A percentile compares a stretch with the other conserved stretches of the same genome.
These are phyloP conservation scores for Drosophila mimica DNA, from an alignment of 2,888 invertebrate species.

Conservation along the genomic window DNA sequence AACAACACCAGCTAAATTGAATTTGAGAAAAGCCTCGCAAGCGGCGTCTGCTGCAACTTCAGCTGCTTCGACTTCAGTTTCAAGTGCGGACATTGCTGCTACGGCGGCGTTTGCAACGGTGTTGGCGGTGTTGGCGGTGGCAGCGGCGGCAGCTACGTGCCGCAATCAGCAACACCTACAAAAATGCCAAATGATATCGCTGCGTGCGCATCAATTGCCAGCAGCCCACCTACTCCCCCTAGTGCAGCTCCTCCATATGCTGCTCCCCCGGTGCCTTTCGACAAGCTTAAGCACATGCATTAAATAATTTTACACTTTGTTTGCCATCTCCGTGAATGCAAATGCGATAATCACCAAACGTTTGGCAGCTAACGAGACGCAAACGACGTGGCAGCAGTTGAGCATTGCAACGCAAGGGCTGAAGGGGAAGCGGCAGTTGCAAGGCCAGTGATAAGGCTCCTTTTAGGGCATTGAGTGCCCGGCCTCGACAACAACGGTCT, in stretches of 20 bases:
- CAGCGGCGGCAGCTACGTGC: constrained; percentile 66
- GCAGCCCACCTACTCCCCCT: constrained; percentile 56
- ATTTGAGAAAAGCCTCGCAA: constrained; percentile 67
- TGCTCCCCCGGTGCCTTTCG: constrained; percentile 8
- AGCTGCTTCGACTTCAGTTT: constrained; percentile 47
- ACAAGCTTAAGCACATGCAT: constrained; percentile 70
- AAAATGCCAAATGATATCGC: constrained; percentile 77
- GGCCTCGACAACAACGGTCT: constrained; percentile 47
- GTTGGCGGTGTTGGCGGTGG: constrained; percentile 8
- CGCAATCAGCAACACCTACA: constrained; percentile 80
- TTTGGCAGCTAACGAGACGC: constrained; percentile 79
- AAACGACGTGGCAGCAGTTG: constrained; percentile 47
- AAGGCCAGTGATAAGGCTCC: constrained; percentile 60
- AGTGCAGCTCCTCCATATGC: not conserved
- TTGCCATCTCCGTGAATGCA: constrained; percentile 63
- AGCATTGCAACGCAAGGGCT: not conserved
- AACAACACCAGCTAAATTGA: constrained; percentile 69
- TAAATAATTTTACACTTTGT: constrained; percentile 82
- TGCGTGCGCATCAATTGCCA: constrained; percentile 73
- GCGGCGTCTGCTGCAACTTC: constrained; percentile 30
- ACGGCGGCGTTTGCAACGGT: constrained; percentile 5
- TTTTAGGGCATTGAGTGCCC: constrained; percentile 58
- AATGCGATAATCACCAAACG: constrained; percentile 79
- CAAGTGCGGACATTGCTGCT: constrained; percentile 55
- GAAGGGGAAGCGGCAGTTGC: not conserved